These are phyloP conservation scores for Glandiceps talaboti DNA, from an alignment of 53 echinoderm and acorn worm species.

Conservation along the genomic window DNA sequence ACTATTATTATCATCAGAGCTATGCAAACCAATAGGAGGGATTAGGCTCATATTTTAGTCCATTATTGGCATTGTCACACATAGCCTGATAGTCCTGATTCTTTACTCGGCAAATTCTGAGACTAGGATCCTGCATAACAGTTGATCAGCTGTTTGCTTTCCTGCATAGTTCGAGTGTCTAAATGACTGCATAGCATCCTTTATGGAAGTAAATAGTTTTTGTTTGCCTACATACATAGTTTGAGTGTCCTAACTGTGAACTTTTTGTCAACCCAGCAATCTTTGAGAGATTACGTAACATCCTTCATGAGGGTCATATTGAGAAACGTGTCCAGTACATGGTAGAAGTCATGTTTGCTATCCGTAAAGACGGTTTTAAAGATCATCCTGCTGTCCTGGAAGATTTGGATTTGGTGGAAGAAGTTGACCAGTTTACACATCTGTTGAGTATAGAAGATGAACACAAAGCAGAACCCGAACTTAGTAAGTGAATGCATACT, in stretches of 20 bases:
- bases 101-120: too few relatives aligned
- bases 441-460: conserved; percentile 80
- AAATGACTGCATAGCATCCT: neutral
- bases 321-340: conserved; percentile 97
- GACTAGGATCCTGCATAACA: too few relatives aligned
- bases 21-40: too few relatives aligned
- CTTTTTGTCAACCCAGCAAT: conserved; percentile 47
- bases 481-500: conserved; percentile 75
- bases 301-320: conserved; percentile 81
- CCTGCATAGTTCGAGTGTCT: neutral
- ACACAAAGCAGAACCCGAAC: conserved; percentile 55
- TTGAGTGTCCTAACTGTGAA: neutral
- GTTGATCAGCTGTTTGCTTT: neutral
- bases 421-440: conserved; percentile 90
- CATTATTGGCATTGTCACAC: too few relatives aligned
- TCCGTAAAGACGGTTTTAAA: conserved; percentile 89
- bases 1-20: too few relatives aligned
- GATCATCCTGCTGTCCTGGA: conserved; percentile 46
- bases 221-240: neutral
- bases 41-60: too few relatives aligned
- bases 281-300: conserved; percentile 78
- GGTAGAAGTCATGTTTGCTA: conserved; percentile 95
- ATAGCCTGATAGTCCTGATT: too few relatives aligned
- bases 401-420: conserved; percentile 82
- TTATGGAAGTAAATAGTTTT: neutral